Evolutionary conservation across 1,140 invertebrate species (phyloP).

Genomic region (Megalopta genalis): DNA sequence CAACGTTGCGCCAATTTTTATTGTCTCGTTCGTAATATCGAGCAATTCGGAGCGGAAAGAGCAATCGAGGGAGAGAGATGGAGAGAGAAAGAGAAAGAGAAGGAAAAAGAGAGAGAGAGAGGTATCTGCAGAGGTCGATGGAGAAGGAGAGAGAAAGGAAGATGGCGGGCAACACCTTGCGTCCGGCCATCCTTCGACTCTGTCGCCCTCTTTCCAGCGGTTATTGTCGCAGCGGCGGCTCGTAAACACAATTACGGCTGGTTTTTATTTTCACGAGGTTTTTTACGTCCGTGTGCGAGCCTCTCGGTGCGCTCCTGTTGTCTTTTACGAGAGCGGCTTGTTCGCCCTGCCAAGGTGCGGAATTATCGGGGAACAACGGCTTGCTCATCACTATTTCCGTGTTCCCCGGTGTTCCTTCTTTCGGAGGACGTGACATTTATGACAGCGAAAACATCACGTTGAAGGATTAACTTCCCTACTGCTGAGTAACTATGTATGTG

Average conservation of each 20-base stretch:
- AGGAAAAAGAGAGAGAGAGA: background rate
- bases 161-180: constrained; percentile 8
- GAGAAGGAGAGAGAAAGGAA: background rate
- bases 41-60: background rate
- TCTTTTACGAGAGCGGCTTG: constrained; percentile 57
- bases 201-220: constrained; percentile 39
- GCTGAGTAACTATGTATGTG: no score
- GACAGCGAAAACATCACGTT: background rate
- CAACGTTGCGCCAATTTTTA: constrained; percentile 43
- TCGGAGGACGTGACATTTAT: background rate
- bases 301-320: constrained; percentile 37
- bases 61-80: no score
- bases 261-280: constrained; percentile 55
- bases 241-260: constrained; percentile 65
- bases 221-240: constrained; percentile 64
- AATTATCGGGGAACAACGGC: constrained; percentile 15
- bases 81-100: no score
- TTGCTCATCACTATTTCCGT: constrained; percentile 12
- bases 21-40: background rate
- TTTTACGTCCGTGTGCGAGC: constrained; percentile 50
- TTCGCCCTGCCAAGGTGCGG: constrained; percentile 50
- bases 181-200: constrained; percentile 36
- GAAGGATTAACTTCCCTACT: background rate
- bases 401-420: background rate
- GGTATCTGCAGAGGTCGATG: no score